Percentiles rank a stretch among this genome's conserved stretches.
phyloP scores from a whole-genome alignment of 2,888 invertebrate genomes.

The Schrankia costaestrigalis region DNA sequence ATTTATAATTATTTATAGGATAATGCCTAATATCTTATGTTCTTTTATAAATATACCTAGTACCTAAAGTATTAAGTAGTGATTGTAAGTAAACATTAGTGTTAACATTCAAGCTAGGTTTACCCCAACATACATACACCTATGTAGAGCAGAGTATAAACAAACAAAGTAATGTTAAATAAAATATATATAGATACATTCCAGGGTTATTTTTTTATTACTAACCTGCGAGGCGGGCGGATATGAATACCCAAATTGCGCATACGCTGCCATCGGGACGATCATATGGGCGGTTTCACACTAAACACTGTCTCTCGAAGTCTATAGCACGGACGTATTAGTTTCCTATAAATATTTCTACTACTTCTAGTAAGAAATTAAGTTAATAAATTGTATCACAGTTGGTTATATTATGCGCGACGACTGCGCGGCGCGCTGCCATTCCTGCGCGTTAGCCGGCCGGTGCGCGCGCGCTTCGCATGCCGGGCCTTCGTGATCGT shows the following conservation, averaged over 20 bases:
- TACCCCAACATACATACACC: too few relatives aligned
- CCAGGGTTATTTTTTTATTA: conserved; percentile 12
- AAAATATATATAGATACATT: not conserved
- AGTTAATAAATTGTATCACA: conserved; percentile 69
- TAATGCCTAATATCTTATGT: too few relatives aligned
- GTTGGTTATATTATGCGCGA: conserved; percentile 69
- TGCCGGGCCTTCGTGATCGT: conserved; percentile 53
- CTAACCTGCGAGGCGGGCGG: conserved; percentile 95
- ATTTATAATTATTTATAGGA: too few relatives aligned
- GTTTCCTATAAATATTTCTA: conserved; percentile 53
- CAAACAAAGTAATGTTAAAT: too few relatives aligned
- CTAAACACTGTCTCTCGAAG: conserved; percentile 77
- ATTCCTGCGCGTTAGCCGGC: conserved; percentile 69
- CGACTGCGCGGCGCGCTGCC: conserved; percentile 74
- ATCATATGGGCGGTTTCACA: conserved; percentile 80
- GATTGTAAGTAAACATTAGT: too few relatives aligned
- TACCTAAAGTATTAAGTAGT: too few relatives aligned
- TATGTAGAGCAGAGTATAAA: too few relatives aligned
- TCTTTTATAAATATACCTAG: too few relatives aligned
- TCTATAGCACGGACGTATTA: conserved; percentile 67
- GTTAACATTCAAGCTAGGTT: too few relatives aligned
- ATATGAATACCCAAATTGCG: conserved; percentile 96
- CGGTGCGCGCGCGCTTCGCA: conserved; percentile 69
- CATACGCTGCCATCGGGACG: conserved; percentile 87
- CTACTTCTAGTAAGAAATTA: conserved; percentile 54